Base-by-base conservation (phyloP, 2,888 invertebrate species). In the Rhodophaea formosa region DNA sequence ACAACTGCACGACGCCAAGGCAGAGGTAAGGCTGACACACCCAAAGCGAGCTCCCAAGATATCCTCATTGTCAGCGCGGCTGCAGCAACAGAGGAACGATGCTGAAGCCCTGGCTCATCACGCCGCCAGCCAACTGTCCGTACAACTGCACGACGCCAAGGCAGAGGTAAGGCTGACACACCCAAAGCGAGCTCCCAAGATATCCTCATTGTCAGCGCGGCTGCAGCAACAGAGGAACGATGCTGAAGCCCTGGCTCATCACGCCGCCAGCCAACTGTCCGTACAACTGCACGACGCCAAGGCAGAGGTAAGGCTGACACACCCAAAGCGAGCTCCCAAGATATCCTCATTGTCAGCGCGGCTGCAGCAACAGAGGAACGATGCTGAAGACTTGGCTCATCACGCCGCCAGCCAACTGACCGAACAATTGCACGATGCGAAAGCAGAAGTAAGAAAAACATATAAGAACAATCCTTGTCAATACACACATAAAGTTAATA, bases 1-100 rank as follows among this genome's bases (percentile, higher is more conserved):
- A 62, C 92, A 92, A 65, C 79, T 91, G 63, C 89, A 89, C 65
- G 90, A 91, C 65, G 82, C 88, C 7, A 69, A 75, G 8, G 86
- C 92, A 0, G 92, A 92, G 82, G 86, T 92, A 57, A 43, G 53
- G n/a, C 17, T 1, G 0, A 1, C 14, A 3, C 15, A 7, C n/a
- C n/a, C n/a, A n/a, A n/a, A 97, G 80, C 97, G 97, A 81, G 92
- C 97, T 71, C 93, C 95, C 62, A 94, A 95, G 74, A 95, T 97
- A 62, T 96, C 97, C 17, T 94, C 95, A 15, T 91, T 98, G 69
- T 95, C 96, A 70, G 95, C 96, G 64, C 94, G 97, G 12, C 91
- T 97, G 61, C 96, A 97, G 75, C 95, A 95, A 69, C 95, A 96
- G 77, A 93, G 97, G 10, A 94, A 95, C 72, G 94, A 95, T 59